Conservation (phyloP, 2,113 vertebrate genomes). For the Lagopus muta region DNA sequence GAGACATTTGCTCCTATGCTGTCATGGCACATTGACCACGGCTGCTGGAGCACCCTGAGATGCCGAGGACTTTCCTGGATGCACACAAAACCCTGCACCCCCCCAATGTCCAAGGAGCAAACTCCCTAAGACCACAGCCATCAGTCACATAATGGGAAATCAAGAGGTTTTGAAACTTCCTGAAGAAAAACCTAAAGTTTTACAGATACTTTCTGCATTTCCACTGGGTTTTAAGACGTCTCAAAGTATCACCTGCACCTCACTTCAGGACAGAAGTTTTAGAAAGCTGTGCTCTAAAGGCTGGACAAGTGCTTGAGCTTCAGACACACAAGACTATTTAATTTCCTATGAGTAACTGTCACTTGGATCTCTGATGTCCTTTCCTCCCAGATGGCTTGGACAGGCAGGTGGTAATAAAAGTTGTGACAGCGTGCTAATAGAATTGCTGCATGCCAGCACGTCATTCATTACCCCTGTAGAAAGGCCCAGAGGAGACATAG, state of each 20-base stretch:
- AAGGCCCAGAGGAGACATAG: neutral
- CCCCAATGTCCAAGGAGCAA: neutral
- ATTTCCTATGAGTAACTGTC: neutral
- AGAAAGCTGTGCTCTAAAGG: neutral
- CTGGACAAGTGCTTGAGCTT: neutral
- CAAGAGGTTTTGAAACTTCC: neutral
- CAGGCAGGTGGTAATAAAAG: slow-evolving; percentile 12
- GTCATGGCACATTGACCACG: neutral
- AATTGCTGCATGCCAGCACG: neutral
- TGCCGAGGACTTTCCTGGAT: neutral
- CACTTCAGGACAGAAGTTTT: neutral
- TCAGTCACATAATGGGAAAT: neutral
- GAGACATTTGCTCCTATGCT: neutral
- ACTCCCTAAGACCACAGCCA: neutral
- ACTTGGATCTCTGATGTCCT: neutral
- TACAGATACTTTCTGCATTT: neutral
- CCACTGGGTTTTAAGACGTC: neutral
- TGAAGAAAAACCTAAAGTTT: neutral
- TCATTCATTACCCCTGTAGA: neutral
- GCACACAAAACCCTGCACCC: neutral
- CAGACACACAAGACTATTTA: neutral
- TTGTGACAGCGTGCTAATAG: neutral
- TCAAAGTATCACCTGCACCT: neutral
- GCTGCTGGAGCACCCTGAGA: neutral
- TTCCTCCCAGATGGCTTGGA: neutral